These are phyloP conservation scores for Drosophila prolongata DNA, from an alignment of 2,888 invertebrate genomes.

Conservation along the genomic window DNA sequence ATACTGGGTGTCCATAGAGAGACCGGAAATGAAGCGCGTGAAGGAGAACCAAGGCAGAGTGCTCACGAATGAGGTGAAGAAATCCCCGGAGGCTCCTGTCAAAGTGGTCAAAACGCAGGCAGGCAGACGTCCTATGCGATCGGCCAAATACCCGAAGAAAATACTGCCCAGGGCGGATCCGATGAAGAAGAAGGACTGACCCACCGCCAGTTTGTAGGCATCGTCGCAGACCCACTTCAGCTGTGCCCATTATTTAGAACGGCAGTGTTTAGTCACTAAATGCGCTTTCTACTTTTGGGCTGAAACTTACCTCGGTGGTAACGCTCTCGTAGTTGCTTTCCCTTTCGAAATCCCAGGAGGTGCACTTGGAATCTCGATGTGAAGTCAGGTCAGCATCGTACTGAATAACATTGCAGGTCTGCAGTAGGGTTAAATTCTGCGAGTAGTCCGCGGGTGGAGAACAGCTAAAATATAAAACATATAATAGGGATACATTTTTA, in stretches of 20 bases:
- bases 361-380: slow-evolving; percentile 74
- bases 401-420: slow-evolving; percentile 32
- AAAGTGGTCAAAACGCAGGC: slow-evolving; percentile 86
- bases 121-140: slow-evolving; percentile 86
- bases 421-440: not conserved
- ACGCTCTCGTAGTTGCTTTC: slow-evolving; percentile 86
- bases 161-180: slow-evolving; percentile 87
- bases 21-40: slow-evolving; percentile 86
- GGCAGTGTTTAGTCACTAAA: slow-evolving; percentile 38
- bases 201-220: slow-evolving; percentile 86
- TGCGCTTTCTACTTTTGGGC: slow-evolving; percentile 54
- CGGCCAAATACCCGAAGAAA: slow-evolving; percentile 86
- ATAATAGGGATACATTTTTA: too few species aligned
- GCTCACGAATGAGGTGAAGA: slow-evolving; percentile 85
- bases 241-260: slow-evolving; percentile 58
- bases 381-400: slow-evolving; percentile 29
- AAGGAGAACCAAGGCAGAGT: slow-evolving; percentile 84
- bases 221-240: slow-evolving; percentile 87
- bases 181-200: slow-evolving; percentile 87
- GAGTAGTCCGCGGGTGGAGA: slow-evolving; percentile 26
- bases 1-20: slow-evolving; percentile 87
- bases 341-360: slow-evolving; percentile 86
- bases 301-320: slow-evolving; percentile 86
- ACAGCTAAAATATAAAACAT: slow-evolving; percentile 66
- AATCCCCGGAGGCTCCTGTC: slow-evolving; percentile 85